These are phyloP conservation scores for Diorhabda sublineata DNA, from an alignment of 1,140 invertebrate genomes.

Conservation along the genomic window DNA sequence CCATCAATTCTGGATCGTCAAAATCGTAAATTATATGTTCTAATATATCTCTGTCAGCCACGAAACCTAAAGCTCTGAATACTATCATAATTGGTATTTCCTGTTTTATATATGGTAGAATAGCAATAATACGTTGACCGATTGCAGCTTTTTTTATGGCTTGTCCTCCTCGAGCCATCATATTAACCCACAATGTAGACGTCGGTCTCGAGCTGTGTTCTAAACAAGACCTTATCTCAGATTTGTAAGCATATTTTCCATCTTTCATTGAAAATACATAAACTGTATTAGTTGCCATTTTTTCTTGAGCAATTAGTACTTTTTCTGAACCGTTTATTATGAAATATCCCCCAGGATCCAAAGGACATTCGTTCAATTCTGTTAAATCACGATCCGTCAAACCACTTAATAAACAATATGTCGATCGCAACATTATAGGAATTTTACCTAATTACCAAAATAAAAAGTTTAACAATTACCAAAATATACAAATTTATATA, in stretches of 20 bases:
- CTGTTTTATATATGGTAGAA: slow-evolving; percentile 97
- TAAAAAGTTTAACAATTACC: no score
- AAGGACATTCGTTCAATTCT: slow-evolving; percentile 96
- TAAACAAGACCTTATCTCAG: slow-evolving; percentile 93
- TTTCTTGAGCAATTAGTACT: slow-evolving; percentile 96
- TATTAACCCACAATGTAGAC: slow-evolving; percentile 97
- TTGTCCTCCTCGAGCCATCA: slow-evolving; percentile 95
- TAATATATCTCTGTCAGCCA: slow-evolving; percentile 96
- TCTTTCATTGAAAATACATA: slow-evolving; percentile 99
- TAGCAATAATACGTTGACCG: slow-evolving; percentile 95
- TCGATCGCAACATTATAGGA: slow-evolving; percentile 97
- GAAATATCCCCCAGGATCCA: slow-evolving; percentile 97
- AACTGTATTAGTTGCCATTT: slow-evolving; percentile 99
- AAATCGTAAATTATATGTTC: slow-evolving; percentile 99
- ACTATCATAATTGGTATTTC: slow-evolving; percentile 99
- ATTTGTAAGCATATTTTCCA: slow-evolving; percentile 96
- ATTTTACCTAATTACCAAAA: slow-evolving; percentile 66
- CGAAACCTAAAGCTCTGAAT: slow-evolving; percentile 94
- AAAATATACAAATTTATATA: no score
- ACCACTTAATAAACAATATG: slow-evolving; percentile 90
- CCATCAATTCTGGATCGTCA: slow-evolving; percentile 99
- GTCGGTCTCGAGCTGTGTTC: slow-evolving; percentile 92
- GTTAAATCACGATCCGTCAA: slow-evolving; percentile 96
- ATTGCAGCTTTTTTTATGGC: slow-evolving; percentile 96
- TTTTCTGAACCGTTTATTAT: slow-evolving; percentile 96